Conservation (phyloP, 2,888 invertebrate species). For the Strigamia transsilvanica region DNA sequence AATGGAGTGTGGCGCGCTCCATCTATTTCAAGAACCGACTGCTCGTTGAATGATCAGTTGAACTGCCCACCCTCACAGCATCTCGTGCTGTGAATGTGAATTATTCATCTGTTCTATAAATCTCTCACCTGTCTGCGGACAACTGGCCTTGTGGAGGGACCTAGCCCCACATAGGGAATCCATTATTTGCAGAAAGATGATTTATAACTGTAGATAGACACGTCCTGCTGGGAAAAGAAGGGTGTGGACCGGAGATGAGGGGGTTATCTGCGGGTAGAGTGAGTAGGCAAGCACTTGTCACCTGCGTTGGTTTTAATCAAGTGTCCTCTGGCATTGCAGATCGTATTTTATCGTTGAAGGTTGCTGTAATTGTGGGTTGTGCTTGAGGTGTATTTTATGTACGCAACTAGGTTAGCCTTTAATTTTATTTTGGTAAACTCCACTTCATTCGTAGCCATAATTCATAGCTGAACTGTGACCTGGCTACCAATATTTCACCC, state of each 20-base stretch:
- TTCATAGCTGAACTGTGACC: not conserved
- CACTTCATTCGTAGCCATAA: not conserved
- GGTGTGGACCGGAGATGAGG: conserved; percentile 25
- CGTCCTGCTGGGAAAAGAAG: conserved; percentile 26
- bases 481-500: conserved; percentile 26
- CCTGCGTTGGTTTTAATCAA: conserved; percentile 9
- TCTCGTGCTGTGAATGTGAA: conserved; percentile 24
- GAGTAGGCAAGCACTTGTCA: conserved; percentile 22
- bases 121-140: conserved; percentile 38
- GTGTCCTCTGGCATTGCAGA: conserved; percentile 1
- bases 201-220: conserved; percentile 26
- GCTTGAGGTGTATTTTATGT: not conserved
- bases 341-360: not conserved
- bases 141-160: conserved; percentile 9
- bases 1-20: not conserved
- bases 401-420: not conserved
- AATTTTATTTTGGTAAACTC: conserved; percentile 16
- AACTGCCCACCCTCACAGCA: not conserved
- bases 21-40: conserved; percentile 3
- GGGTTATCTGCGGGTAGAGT: conserved; percentile 26
- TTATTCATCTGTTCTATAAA: conserved; percentile 22
- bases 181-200: conserved; percentile 35
- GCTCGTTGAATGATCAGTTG: conserved; percentile 4
- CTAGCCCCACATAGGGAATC: conserved; percentile 1
- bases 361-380: not conserved